Conservation (phyloP, 1,140 invertebrate species). For the Listronotus bonariensis region DNA sequence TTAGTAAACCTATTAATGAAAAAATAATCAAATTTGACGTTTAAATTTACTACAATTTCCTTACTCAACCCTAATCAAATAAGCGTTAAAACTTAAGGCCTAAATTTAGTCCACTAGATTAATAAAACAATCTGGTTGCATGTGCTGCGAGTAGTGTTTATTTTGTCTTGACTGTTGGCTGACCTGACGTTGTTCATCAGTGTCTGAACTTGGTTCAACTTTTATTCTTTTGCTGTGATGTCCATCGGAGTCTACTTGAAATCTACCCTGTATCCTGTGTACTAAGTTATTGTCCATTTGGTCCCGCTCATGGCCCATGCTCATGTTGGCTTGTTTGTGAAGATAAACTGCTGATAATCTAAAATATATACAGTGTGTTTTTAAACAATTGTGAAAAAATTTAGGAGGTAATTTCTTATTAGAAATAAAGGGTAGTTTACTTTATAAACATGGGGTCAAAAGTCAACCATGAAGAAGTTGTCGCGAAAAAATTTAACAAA, state of each 20-base stretch:
- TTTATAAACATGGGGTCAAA: too few relatives aligned
- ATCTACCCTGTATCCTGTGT: conserved; percentile 39
- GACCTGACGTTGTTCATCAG: conserved; percentile 60
- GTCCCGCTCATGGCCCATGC: conserved; percentile 38
- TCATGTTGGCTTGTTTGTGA: conserved; percentile 40
- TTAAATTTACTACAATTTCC: too few relatives aligned
- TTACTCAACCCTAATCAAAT: too few relatives aligned
- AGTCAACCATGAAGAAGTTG: too few relatives aligned
- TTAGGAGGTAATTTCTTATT: too few relatives aligned
- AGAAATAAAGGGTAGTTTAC: too few relatives aligned
- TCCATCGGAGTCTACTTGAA: conserved; percentile 40
- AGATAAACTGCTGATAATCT: conserved; percentile 49
- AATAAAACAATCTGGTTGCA: conserved; percentile 43
- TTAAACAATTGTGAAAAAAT: too few relatives aligned
- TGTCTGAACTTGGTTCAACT: conserved; percentile 56
- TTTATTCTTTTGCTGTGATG: conserved; percentile 55
- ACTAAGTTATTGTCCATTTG: conserved; percentile 32
- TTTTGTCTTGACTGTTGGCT: conserved; percentile 46
- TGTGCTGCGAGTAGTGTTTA: conserved; percentile 35
- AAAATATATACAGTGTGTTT: conserved; percentile 28
- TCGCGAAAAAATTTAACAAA: too few relatives aligned
- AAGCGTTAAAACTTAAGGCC: neutral
- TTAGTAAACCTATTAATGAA: too few relatives aligned
- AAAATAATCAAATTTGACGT: too few relatives aligned
- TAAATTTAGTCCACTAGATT: conserved; percentile 48